phyloP scores from a whole-genome alignment of 2,113 vertebrate genomes.

The Aldabrachelys gigantea region DNA sequence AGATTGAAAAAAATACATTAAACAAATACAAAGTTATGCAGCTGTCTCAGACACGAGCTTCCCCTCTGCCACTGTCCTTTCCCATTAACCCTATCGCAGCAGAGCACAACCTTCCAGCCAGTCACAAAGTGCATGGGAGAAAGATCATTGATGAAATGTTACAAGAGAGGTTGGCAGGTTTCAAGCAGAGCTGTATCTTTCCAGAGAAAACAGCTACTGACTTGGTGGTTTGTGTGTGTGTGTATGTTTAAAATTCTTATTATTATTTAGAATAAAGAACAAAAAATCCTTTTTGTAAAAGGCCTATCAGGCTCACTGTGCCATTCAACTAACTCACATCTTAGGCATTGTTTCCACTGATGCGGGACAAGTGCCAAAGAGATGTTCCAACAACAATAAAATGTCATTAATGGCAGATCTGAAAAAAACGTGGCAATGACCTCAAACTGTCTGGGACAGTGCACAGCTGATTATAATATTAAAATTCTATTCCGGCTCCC shows the following conservation, averaged over 20 bases:
- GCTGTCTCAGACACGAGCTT: background rate
- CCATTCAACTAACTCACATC: background rate
- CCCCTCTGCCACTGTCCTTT: too few relatives aligned
- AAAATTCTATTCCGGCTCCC: background rate
- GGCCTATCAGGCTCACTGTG: background rate
- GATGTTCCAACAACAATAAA: constrained; percentile 22
- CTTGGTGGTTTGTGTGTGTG: background rate
- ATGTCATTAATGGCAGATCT: constrained; percentile 43
- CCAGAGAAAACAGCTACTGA: background rate
- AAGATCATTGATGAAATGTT: too few relatives aligned
- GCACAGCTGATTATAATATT: constrained; percentile 52
- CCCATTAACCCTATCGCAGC: background rate
- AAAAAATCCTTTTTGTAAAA: background rate
- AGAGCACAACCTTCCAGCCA: background rate
- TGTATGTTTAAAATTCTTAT: background rate
- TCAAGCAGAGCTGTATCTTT: accelerated
- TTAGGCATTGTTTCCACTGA: background rate
- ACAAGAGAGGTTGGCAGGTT: accelerated
- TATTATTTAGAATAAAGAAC: accelerated
- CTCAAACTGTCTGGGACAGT: constrained; percentile 38
- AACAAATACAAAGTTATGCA: accelerated
- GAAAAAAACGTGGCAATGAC: constrained; percentile 4
- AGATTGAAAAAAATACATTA: background rate
- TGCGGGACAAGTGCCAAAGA: background rate
- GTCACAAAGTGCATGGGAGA: background rate